Conservation (phyloP, 2,797 vertebrate species). For the Amblyopsis hoosieri region DNA sequence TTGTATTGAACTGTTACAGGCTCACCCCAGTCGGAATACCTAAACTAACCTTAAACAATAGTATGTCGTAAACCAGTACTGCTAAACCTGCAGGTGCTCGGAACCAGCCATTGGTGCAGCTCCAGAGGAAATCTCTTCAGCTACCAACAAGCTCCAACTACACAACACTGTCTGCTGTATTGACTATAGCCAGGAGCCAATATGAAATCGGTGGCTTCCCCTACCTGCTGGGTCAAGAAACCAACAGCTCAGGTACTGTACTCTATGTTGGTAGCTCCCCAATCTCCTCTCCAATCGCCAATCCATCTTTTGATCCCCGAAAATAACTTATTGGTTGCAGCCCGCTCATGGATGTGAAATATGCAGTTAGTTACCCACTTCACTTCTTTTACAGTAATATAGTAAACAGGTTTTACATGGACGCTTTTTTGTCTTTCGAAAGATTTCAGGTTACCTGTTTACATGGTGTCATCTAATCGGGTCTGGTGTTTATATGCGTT, state of each 20-base stretch:
- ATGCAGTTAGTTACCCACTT: too few relatives aligned
- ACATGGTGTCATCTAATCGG: too few relatives aligned
- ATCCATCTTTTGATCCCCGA: too few relatives aligned
- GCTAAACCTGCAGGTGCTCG: slow-evolving; percentile 79
- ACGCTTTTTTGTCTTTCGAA: too few relatives aligned
- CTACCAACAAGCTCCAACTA: slow-evolving; percentile 86
- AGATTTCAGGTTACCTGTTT: too few relatives aligned
- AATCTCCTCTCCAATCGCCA: too few relatives aligned
- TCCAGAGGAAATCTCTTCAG: slow-evolving; percentile 88
- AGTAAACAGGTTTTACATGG: too few relatives aligned
- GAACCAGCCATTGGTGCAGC: slow-evolving; percentile 91
- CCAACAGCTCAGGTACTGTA: slow-evolving; percentile 83
- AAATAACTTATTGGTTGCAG: too few relatives aligned
- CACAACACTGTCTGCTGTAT: slow-evolving; percentile 86
- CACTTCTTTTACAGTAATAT: not conserved
- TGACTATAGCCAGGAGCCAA: slow-evolving; percentile 88
- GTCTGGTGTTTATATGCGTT: too few relatives aligned
- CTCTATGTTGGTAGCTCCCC: not conserved
- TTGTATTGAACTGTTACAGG: slow-evolving; percentile 8
- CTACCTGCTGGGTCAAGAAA: slow-evolving; percentile 88
- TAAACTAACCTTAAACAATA: not conserved
- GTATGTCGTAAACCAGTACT: not conserved
- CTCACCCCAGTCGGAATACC: slow-evolving; percentile 7
- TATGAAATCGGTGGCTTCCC: slow-evolving; percentile 90
- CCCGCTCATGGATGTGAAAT: too few relatives aligned